Evolutionary conservation across 1,140 invertebrate genomes (phyloP), one percentile per base, ranked within the genome.

Genomic region (Bombus ignitus): DNA sequence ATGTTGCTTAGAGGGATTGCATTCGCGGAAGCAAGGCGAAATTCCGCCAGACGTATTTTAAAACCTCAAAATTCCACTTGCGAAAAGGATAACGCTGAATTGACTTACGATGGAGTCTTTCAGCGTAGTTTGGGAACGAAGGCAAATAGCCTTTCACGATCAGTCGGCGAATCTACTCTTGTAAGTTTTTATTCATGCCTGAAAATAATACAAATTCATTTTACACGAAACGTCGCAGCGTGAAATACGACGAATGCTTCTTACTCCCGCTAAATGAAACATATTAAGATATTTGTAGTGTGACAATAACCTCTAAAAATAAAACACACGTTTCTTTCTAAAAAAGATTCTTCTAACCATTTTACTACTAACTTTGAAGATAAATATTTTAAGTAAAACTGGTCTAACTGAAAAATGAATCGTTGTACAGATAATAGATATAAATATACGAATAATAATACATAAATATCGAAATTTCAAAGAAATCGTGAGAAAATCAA

Each of bases 1-100:
- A 90, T 90, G 89, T 59, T 90, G 70, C 57, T 88, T 15, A 74
- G 89, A 57, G 88, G 86, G 15, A 88, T 90, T 22, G 89, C 89
- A 18, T 90, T 90, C n/a, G 86, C 89, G 35, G 89, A 90, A 44
- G 86, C 79, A 22, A 84, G 89, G 35, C 85, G 88, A 53, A 89
- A 77, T 85, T 89, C 88, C 37, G 82, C 88, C 35, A 86, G 88
- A 28, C 88, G 88, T 9, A 86, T 89, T 68, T 57, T 85, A 15
- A 90, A 88, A 28, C 3, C 82, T 2, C 88, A 89, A 39, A 75
- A 83, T 79, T 76, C 87, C 5, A 35, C 76, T 68, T 83, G 72
- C 32, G 89, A 90, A 15, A 90, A 80, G 57, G 89, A 90, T 35
- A 47, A 47, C 15, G 10, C 77, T n/a, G 88, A 90, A 53, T 37